phyloP scores from a whole-genome alignment of 2,797 vertebrate species.

The Hoplostethus atlanticus region DNA sequence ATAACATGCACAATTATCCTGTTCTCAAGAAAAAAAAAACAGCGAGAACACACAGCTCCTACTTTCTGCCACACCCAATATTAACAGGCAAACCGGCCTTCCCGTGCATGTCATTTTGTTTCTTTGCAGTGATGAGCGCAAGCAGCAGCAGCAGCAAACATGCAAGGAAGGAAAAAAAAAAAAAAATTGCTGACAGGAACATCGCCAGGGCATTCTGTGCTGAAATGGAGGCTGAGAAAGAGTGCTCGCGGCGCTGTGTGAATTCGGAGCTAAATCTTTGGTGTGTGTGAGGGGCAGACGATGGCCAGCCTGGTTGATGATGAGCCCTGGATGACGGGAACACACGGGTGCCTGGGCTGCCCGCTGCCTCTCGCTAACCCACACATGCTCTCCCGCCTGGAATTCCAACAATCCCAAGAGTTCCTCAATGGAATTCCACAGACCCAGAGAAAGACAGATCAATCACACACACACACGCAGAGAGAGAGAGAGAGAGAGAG shows the following conservation, averaged over 20 bases:
- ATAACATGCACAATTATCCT: slow-evolving; percentile 1
- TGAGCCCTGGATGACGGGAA: slow-evolving; percentile 43
- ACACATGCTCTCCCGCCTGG: slow-evolving; percentile 68
- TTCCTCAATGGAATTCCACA: slow-evolving; percentile 83
- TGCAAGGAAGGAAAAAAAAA: neutral
- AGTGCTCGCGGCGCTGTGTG: slow-evolving; percentile 1
- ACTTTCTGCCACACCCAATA: slow-evolving; percentile 49
- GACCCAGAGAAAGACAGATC: slow-evolving; percentile 71
- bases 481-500: slow-evolving; percentile 26
- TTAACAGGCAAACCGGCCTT: slow-evolving; percentile 17
- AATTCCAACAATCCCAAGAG: slow-evolving; percentile 82
- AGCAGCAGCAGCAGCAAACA: neutral
- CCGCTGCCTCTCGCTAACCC: slow-evolving; percentile 49
- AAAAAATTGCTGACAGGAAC: slow-evolving; percentile 32
- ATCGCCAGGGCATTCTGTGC: slow-evolving; percentile 22
- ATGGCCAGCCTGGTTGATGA: slow-evolving; percentile 31
- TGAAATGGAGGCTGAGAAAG: slow-evolving; percentile 14
- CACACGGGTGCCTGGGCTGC: neutral
- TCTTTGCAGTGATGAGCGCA: neutral
- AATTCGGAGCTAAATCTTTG: slow-evolving; percentile 14
- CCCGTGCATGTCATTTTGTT: slow-evolving; percentile 25
- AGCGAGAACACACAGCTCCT: slow-evolving; percentile 14
- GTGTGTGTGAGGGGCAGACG: slow-evolving; percentile 15
- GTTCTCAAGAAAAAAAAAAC: slow-evolving; percentile 16
- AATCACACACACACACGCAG: slow-evolving; percentile 45